phyloP scores from a whole-genome alignment of 1,140 invertebrate genomes.

The Drosophila oshimai region DNA sequence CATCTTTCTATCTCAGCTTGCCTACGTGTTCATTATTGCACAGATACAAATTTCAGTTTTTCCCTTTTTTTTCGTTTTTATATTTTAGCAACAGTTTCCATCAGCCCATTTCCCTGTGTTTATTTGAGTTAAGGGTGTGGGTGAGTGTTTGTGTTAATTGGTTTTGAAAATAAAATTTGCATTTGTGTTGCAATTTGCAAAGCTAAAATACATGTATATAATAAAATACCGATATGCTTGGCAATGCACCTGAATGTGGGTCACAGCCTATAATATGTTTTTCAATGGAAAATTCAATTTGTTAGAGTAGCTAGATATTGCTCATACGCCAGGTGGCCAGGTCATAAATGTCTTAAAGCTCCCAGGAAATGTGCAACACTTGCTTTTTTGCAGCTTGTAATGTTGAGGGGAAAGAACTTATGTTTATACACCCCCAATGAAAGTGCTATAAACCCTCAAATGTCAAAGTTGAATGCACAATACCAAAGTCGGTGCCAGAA shows the following conservation, averaged over 20 bases:
- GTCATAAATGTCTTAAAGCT: neutral
- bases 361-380: neutral
- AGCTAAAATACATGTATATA: too few species aligned
- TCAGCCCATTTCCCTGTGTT: constrained; percentile 25
- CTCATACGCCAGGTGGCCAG: constrained; percentile 5
- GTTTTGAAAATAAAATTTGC: constrained; percentile 24
- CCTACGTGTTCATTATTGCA: constrained; percentile 6
- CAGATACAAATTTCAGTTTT: constrained; percentile 20
- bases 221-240: too few species aligned
- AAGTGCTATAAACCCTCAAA: constrained; percentile 16
- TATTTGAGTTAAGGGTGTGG: constrained; percentile 8
- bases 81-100: constrained; percentile 23
- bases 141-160: constrained; percentile 26
- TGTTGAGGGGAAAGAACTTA: too few species aligned
- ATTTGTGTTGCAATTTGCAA: constrained; percentile 6
- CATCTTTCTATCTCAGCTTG: neutral
- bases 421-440: neutral
- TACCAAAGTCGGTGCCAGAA: constrained; percentile 3
- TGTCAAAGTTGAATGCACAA: constrained; percentile 68
- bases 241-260: neutral
- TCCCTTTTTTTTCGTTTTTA: neutral
- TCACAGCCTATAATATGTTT: neutral
- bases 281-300: neutral
- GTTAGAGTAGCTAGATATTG: neutral
- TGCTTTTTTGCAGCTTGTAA: too few species aligned